Evolutionary conservation across 2,888 invertebrate genomes (phyloP).

Genomic region (Nomada ruficornis): DNA sequence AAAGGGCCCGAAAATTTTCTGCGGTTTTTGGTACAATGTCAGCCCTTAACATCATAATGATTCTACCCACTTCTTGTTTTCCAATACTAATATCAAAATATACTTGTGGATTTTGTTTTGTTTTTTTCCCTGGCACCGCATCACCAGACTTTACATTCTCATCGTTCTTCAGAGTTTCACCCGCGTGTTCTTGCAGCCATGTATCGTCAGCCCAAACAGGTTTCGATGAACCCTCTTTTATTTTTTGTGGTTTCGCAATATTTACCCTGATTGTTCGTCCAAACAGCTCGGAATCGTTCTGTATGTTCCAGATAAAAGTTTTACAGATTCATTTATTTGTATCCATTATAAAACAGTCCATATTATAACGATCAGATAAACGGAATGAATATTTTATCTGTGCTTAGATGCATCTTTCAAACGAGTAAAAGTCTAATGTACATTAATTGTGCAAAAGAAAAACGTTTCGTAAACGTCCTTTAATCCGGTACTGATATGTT

Average conservation of each 20-base stretch:
- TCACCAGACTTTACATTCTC: constrained; percentile 82
- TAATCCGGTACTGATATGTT: not conserved
- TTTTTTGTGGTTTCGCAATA: constrained; percentile 97
- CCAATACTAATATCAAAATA: constrained; percentile 98
- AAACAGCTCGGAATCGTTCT: constrained; percentile 99
- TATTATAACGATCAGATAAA: constrained; percentile 48
- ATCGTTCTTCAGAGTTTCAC: constrained; percentile 90
- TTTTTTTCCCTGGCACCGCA: constrained; percentile 83
- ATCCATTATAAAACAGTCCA: not conserved
- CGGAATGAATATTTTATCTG: constrained; percentile 6
- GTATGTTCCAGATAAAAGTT: constrained; percentile 65
- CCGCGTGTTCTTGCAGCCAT: constrained; percentile 99
- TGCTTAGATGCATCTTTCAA: not conserved
- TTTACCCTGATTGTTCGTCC: constrained; percentile 98
- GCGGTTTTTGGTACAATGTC: constrained; percentile 98
- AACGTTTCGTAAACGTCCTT: too few species aligned
- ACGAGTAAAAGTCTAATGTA: constrained; percentile 13
- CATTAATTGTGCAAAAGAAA: not conserved
- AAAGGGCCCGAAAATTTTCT: constrained; percentile 96
- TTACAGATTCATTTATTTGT: constrained; percentile 10
- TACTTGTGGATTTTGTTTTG: constrained; percentile 93
- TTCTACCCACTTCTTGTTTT: constrained; percentile 93
- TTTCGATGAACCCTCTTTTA: constrained; percentile 97
- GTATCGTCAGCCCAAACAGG: constrained; percentile 99
- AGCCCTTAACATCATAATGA: constrained; percentile 95